Evolutionary conservation across 2,797 vertebrate species (phyloP), one percentile per base, ranked within the genome.

Genomic region (Aphelocoma californica): DNA sequence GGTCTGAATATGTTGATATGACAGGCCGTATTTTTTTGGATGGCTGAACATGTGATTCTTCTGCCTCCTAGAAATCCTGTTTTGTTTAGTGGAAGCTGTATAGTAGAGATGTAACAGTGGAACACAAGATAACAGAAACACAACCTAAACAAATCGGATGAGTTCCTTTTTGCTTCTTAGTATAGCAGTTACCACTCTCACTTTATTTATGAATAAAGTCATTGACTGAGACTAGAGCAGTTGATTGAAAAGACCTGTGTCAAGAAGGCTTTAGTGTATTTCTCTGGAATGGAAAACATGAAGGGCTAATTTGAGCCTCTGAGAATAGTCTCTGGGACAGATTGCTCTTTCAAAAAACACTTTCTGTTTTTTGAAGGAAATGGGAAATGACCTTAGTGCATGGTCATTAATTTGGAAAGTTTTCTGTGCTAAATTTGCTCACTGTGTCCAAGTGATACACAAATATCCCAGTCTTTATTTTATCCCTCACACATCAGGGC

Each of bases 361-460:
- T 62, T 79, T 72, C 58, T 95, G 67, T 81, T 88, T 94, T 95
- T 80, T 88, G 60, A 95, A 95, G 86, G 91, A 94, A 91, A 91
- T 87, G 47, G 79, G 92, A 93, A 93, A 86, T 85, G 54, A 90
- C 69, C 62, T 93, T 94, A 67, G 65, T 81, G 42, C 57, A 74
- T 38, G 88, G 71, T 61, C 86, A 86, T 94, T 90, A 83, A 90
- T 93, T 95, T 92, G 81, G 82, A 94, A 93, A 93, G 72, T 82
- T 89, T 82, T 92, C 79, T 62, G 57, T 62, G 65, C 84, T 7
- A 57, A 86, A 87, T 88, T 85, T 86, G 54, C 38, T 89, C 75
- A 15, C 45, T 90, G 69, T 88, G 56, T 86, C 78, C 32, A 81
- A 82, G 69, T 0, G 3, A 72, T 64, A 64, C 58, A 78, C 23